Conservation (phyloP, 1,140 invertebrate genomes). For the Amphibalanus amphitrite region DNA sequence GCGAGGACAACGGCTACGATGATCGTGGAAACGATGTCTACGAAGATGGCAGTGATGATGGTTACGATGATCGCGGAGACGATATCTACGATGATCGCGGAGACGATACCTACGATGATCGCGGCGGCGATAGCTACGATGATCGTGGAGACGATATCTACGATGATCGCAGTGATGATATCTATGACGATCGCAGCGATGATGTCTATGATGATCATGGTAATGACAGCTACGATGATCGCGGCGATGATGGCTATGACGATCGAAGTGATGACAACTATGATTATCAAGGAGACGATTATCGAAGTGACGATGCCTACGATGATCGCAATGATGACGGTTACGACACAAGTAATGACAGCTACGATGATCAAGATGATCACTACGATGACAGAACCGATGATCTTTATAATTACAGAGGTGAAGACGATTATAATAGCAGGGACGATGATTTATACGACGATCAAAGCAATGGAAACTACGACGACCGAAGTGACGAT, state of each 20-base stretch:
- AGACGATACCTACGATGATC: constrained; percentile 3
- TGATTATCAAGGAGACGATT: constrained; percentile 8
- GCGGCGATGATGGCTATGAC: neutral
- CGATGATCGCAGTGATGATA: constrained; percentile 5
- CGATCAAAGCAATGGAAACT: neutral
- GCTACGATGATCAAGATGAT: constrained; percentile 7
- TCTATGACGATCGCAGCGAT: constrained; percentile 3
- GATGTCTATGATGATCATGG: constrained; percentile 7
- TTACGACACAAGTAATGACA: constrained; percentile 5
- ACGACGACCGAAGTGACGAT: constrained; percentile 6
- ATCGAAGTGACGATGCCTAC: constrained; percentile 1
- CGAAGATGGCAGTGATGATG: constrained; percentile 7
- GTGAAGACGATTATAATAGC: constrained; percentile 3
- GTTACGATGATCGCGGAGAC: neutral
- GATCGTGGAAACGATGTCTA: no score
- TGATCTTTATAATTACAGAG: constrained; percentile 5
- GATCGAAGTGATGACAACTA: constrained; percentile 3
- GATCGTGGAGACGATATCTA: no score
- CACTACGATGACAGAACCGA: neutral
- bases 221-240: constrained; percentile 9
- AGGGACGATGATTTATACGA: constrained; percentile 2
- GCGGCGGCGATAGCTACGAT: neutral
- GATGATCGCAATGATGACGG: constrained; percentile 4
- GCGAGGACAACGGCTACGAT: neutral
- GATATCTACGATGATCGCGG: constrained; percentile 4